Evolutionary conservation across 1,140 invertebrate species (phyloP).

Genomic region (Musca domestica): DNA sequence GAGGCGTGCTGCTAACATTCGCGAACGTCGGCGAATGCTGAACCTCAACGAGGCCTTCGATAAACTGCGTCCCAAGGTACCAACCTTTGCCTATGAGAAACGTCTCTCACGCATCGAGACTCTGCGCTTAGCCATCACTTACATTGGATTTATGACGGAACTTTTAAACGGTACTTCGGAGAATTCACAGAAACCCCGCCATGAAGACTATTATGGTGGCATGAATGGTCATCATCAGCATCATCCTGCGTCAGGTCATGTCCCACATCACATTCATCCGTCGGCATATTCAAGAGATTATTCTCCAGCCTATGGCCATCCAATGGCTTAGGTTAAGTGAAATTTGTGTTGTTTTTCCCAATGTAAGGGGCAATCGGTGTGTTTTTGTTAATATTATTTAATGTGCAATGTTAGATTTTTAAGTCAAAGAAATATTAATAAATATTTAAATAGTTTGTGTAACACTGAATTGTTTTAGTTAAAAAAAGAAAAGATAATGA

Average conservation of each 20-base stretch:
- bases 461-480: too few relatives aligned
- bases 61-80: constrained; percentile 87
- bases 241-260: constrained; percentile 31
- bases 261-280: constrained; percentile 41
- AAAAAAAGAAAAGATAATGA: too few relatives aligned
- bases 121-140: constrained; percentile 92
- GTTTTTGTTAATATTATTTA: too few relatives aligned
- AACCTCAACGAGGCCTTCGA: constrained; percentile 98
- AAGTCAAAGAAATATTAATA: too few relatives aligned
- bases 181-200: constrained; percentile 55
- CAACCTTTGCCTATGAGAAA: constrained; percentile 99
- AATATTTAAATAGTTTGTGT: too few relatives aligned
- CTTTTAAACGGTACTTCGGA: constrained; percentile 67
- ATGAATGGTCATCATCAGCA: constrained; percentile 48
- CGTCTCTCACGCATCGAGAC: constrained; percentile 97
- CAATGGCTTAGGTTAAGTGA: constrained; percentile 16
- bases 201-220: constrained; percentile 43
- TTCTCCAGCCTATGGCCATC: constrained; percentile 46
- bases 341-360: too few relatives aligned
- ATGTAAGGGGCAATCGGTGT: too few relatives aligned
- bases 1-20: constrained; percentile 87
- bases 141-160: constrained; percentile 96
- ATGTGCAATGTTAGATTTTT: too few relatives aligned
- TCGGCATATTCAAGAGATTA: constrained; percentile 46
- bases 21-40: constrained; percentile 93